A percentile compares a stretch with the other conserved stretches of the same genome.
Evolutionary conservation across 2,888 invertebrate species (phyloP).

Genomic region (Eristalinus aeneus): DNA sequence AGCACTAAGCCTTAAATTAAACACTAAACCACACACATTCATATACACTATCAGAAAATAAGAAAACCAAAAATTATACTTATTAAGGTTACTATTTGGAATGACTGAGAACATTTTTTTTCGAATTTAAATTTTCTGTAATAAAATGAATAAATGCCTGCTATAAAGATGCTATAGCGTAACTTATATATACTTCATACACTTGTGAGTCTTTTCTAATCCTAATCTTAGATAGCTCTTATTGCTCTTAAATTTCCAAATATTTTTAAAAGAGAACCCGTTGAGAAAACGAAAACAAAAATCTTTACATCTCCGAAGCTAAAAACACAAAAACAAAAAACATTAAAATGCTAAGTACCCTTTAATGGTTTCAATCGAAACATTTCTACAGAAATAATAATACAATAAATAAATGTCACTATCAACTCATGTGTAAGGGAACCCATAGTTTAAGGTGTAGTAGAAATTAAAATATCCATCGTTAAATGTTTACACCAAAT

Average conservation of each 20-base stretch:
- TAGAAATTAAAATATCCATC: slow-evolving; percentile 8
- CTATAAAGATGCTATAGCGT: slow-evolving; percentile 12
- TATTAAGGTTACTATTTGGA: slow-evolving; percentile 46
- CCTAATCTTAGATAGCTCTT: slow-evolving; percentile 39
- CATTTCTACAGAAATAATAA: slow-evolving; percentile 21
- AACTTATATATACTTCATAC: slow-evolving; percentile 6
- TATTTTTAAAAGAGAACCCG: not conserved
- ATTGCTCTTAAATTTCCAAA: slow-evolving; percentile 26
- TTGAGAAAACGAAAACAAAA: no score
- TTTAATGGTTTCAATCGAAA: slow-evolving; percentile 60
- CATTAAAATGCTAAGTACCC: slow-evolving; percentile 3
- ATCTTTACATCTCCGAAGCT: slow-evolving; percentile 26
- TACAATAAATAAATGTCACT: not conserved
- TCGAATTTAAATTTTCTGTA: slow-evolving; percentile 38
- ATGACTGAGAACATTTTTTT: slow-evolving; percentile 57
- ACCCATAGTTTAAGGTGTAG: not conserved
- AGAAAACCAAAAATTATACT: not conserved
- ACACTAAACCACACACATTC: not conserved
- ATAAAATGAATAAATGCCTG: not conserved
- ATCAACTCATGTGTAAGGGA: not conserved
- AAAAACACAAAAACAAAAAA: not conserved
- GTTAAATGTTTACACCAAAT: slow-evolving; percentile 16
- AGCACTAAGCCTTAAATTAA: slow-evolving; percentile 10
- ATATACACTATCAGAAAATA: slow-evolving; percentile 3
- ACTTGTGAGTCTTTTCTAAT: slow-evolving; percentile 27